These are phyloP conservation scores for Enteromius mattozi DNA, from an alignment of 2,797 vertebrate genomes.

Conservation along the genomic window DNA sequence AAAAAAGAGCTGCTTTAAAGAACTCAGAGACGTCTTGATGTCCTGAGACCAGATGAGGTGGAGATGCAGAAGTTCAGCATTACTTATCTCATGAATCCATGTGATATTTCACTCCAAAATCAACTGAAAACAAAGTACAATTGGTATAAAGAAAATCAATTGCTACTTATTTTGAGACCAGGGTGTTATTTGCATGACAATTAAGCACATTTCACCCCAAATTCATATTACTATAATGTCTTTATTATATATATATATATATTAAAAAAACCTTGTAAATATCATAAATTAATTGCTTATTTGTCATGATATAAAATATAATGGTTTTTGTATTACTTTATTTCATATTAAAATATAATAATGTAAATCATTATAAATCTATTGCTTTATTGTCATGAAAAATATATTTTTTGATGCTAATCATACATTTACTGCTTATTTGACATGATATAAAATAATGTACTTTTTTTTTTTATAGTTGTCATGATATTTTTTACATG, in stretches of 20 bases:
- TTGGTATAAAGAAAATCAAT: not conserved
- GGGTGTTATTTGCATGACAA: not conserved
- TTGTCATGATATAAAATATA: not conserved
- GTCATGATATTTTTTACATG: not conserved
- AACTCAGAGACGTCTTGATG: conserved; percentile 71
- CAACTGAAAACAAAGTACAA: not conserved
- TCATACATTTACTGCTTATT: not conserved
- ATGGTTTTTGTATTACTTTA: not conserved
- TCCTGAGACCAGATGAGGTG: conserved; percentile 60
- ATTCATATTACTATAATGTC: not conserved
- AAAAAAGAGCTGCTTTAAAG: conserved; percentile 63
- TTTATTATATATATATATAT: not conserved
- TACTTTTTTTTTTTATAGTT: not conserved
- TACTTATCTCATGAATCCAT: not conserved
- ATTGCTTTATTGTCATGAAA: not conserved
- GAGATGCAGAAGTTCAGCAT: conserved; percentile 60
- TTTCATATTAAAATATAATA: not conserved
- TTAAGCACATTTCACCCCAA: not conserved
- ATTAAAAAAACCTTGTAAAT: not conserved
- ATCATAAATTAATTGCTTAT: not conserved
- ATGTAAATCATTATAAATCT: not conserved
- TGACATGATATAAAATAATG: not conserved
- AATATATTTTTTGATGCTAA: not conserved
- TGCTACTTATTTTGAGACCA: not conserved
- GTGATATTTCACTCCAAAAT: conserved; percentile 3